These are phyloP conservation scores for Nothobranchius furzeri DNA, from an alignment of 2,113 vertebrate genomes.

Conservation along the genomic window DNA sequence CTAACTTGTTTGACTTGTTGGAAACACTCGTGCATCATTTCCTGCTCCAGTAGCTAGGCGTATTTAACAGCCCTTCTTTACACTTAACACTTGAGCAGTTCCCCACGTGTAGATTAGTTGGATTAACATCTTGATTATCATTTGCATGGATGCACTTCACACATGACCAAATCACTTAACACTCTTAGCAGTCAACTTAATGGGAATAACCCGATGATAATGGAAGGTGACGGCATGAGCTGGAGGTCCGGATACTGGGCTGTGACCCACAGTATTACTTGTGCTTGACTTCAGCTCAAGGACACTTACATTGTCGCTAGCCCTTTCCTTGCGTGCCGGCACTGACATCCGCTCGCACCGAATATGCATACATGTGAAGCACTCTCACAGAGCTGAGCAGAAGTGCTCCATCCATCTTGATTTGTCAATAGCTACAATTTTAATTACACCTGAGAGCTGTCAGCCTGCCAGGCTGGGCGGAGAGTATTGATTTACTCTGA, in stretches of 20 bases:
- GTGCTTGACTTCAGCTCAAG: constrained; percentile 32
- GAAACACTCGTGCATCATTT: constrained; percentile 22
- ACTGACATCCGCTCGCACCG: neutral
- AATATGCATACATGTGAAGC: constrained; percentile 32
- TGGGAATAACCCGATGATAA: constrained; percentile 51
- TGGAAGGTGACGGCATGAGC: constrained; percentile 51
- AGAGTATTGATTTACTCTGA: constrained; percentile 66
- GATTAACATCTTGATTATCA: constrained; percentile 55
- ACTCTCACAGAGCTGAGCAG: constrained; percentile 36
- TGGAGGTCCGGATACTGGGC: constrained; percentile 43
- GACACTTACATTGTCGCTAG: constrained; percentile 11
- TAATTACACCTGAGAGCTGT: constrained; percentile 84
- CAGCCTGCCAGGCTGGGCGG: constrained; percentile 67
- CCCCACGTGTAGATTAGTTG: constrained; percentile 33
- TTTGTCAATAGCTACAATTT: constrained; percentile 82
- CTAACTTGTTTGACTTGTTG: constrained; percentile 26
- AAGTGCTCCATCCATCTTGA: constrained; percentile 76
- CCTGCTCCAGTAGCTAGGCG: neutral
- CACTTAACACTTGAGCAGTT: constrained; percentile 27
- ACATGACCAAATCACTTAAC: constrained; percentile 54
- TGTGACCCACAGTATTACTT: constrained; percentile 36
- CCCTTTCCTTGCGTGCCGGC: neutral
- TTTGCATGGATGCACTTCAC: constrained; percentile 54
- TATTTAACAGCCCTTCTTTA: constrained; percentile 2
- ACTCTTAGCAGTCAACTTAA: constrained; percentile 43